These are phyloP conservation scores for Dendrocopos noguchii DNA, from an alignment of 2,113 vertebrate genomes.

Conservation along the genomic window DNA sequence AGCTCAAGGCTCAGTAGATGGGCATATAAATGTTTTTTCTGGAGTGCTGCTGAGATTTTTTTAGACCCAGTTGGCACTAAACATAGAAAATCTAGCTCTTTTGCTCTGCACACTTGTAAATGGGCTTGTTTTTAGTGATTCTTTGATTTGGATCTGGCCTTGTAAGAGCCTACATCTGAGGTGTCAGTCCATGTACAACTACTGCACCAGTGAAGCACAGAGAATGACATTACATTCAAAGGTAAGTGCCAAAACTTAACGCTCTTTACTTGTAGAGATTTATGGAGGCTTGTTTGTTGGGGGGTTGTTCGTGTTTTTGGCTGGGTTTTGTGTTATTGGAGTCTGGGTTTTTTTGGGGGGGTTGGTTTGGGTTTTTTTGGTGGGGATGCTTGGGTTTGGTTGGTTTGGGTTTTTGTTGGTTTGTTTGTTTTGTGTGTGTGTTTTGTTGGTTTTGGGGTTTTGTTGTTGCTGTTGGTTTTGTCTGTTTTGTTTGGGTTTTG, in stretches of 20 bases:
- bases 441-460: too few relatives aligned
- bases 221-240: neutral
- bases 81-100: neutral
- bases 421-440: too few relatives aligned
- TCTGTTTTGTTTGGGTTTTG: too few relatives aligned
- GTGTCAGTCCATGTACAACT: neutral
- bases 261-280: neutral
- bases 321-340: rapidly evolving
- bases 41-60: neutral
- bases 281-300: neutral
- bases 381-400: too few relatives aligned
- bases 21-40: neutral
- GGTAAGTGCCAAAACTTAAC: slow-evolving; percentile 7
- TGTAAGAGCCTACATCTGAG: neutral
- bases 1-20: neutral
- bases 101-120: neutral
- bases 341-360: too few relatives aligned
- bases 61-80: neutral
- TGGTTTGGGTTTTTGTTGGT: neutral
- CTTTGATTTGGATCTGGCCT: neutral
- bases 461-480: neutral
- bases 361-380: too few relatives aligned
- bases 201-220: neutral
- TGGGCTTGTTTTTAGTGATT: neutral
- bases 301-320: too few relatives aligned